Evolutionary conservation across 2,888 invertebrate species (phyloP), one percentile per base, ranked within the genome.

Genomic region (Sceliomorpha sp.): DNA sequence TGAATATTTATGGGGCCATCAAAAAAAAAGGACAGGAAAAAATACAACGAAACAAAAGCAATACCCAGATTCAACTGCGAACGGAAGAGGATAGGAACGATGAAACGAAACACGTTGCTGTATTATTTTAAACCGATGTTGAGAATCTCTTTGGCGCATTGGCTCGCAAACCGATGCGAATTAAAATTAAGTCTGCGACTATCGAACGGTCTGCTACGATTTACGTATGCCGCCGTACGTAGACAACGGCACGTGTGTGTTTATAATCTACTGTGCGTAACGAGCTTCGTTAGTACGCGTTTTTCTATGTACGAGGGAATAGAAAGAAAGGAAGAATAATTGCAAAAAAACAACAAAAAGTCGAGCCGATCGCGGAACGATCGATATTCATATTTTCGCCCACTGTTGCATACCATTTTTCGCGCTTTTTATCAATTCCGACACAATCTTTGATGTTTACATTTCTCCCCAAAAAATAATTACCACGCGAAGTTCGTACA

Each of bases 1-100:
- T 50, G 62, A 59, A 72, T 72, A 70, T 73, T 73, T 73, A 73
- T 72, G 17, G 58, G 42, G 31, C 32, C 20, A 20, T 39, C 20
- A 15, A 17, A 17, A 39, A 39, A 39, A 39, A 39, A 8, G 9
- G 1, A 4, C n/a, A n/a, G 20, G 3, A 20, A 20, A 20, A 20
- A 2, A 20, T 4, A 20, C 20, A 20, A 20, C n/a, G n/a, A n/a
- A n/a, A n/a, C n/a, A 20, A 20, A 20, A 4, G 20, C 20, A 20
- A 20, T 31, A 10, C 10, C 31, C 31, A 39, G 39, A 17, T 39
- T 20, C 39, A 17, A 39, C 20, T 39, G n/a, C 39, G 4, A 4
- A 2, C 14, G n/a, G 9, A 6, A 17, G 39, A 7, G 39, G 10
- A 39, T 20, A 17, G 24, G 5, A 14, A 6, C 39, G 14, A 20